Evolutionary conservation across 37 sponge, comb jelly and placozoan genomes (phyloP), one percentile per base, ranked within the genome.

Genomic region (Haliclona indistincta): DNA sequence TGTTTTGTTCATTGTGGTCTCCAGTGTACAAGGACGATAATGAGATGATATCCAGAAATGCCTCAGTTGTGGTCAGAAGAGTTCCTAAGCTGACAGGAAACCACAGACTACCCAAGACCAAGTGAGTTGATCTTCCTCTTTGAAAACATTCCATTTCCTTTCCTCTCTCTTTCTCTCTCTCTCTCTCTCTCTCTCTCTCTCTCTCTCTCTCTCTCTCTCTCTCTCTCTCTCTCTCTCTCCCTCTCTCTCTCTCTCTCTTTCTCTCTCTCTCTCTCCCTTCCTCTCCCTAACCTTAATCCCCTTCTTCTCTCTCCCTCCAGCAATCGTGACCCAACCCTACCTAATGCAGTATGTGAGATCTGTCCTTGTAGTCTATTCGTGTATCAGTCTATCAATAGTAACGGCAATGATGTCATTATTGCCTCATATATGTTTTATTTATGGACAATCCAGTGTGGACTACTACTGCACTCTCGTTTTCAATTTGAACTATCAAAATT

Each of bases 31-130:
- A 56, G 29, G 91, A 88, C 58, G 84, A 87, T 34, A 49, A 58
- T 22, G 91, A 86, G 20, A 87, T 86, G 93, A 79, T 94, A 23
- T 84, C 91, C 2, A 44, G 92, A 42, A 94, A 94, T 64, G 67
- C 93, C 13, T 84, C 88, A 2, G 93, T 94, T 17, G 36, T 86
- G 33, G 78, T 94, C 4, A 64, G 64, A 29, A 64, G 92, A 40
- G 84, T 90, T 38, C 92, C 91, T 4, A 58, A 58, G 7, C 51
- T 87, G 5, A 55, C 45, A 28, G 74, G 65, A 39, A 54, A 70
- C 13, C 43, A 47, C n/a, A 77, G 61, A 49, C 51, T 72, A 72
- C 74, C 80, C 6, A 78, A 77, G 47, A 54, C 84, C 20, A 73
- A 83, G 89, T 89, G 28, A 73, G 89, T 75, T 15, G 35, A 0